Evolutionary conservation across 2,888 invertebrate genomes (phyloP), one percentile per base, ranked within the genome.

Genomic region (Phyto melanocephala): DNA sequence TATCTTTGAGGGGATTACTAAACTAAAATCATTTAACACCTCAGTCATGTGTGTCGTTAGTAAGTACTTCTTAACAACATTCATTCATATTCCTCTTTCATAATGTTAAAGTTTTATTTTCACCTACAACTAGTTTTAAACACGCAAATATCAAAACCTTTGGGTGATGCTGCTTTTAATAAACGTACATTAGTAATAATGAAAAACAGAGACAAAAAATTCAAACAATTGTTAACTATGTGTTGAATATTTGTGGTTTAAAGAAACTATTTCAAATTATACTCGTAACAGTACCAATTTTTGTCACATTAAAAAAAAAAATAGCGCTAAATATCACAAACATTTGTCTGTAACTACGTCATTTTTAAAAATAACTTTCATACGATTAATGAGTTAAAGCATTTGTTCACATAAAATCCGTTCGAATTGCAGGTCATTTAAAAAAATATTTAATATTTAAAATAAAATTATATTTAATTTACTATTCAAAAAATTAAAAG

Each of bases 221-320:
- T 10, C 5, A 62, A 45, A 72, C 35, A 4, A 37, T 22, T 40
- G 20, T 72, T 72, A 72, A 50, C 37, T 60, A 40, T 45, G 33
- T 47, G 71, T 22, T 40, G 17, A 20, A 50, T 71, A 47, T 71
- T 47, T 71, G 60, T 60, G 50, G 37, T 71, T 71, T 35, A 17
- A 60, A 60, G 11, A 71, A 33, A 58, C n/a, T n/a, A n/a, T 20
- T 13, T 22, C 20, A 37, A 67, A 37, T n/a, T n/a, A n/a, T 52
- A 67, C 15, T n/a, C 11, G n/a, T 20, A 35, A 22, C 20, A 20
- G 52, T 40, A 42, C 62, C 40, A 62, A 72, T 54, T 60, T 50
- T 52, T 62, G 72, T 72, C 72, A 72, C 28, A 65, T 45, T 63
- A 17, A 13, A 20, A 17, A n/a, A 11, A 54, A 42, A 42, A 28